Base-by-base conservation (phyloP, 2,113 vertebrate genomes). In the Dromiciops gliroides region DNA sequence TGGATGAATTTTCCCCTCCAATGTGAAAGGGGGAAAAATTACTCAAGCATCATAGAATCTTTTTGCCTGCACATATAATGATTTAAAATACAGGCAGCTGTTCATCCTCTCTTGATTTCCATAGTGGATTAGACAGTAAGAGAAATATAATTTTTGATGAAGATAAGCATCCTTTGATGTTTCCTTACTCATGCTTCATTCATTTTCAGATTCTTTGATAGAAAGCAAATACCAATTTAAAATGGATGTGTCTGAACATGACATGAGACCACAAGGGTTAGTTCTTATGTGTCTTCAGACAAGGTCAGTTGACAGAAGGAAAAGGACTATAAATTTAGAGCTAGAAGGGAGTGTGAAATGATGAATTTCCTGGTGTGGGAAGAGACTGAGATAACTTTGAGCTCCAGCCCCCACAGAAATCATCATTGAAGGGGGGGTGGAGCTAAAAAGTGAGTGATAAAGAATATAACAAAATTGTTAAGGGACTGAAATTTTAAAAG, bases 1-100 rank as follows among this genome's bases (percentile, higher is more conserved):
- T 89, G 92, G 48, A 90, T 48, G 44, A 90, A 47, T 96, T 50
- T 52, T 95, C 60, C 53, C 28, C 88, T 93, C 44, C 93, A 75
- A 95, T 90, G 10, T 48, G 3, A 90, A 52, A 53, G 95, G 31
- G 3, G 60, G 91, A 94, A 60, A 94, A 90, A 94, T 50, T 8
- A 91, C 31, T 90, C 0, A 91, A 88, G n/a, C 26, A 94, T 75
- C 12, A 14, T 91, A 88, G 37, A 60, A 89, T 93, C 0, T 6
- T 48, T 89, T 92, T 96, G 49, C 25, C 47, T 51, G 28, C n/a
- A n/a, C 16, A 60, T 96, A 22, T 24, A 93, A 44, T 4, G 53
- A 25, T 37, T 93, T 92, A 88, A 93, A 94, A 48, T 89, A 94
- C 11, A 93, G 50, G 9, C 49, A 93, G n/a, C 51, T 89, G 22